Conservation (phyloP, 1,140 invertebrate species). For the Coenobita brevimanus region DNA sequence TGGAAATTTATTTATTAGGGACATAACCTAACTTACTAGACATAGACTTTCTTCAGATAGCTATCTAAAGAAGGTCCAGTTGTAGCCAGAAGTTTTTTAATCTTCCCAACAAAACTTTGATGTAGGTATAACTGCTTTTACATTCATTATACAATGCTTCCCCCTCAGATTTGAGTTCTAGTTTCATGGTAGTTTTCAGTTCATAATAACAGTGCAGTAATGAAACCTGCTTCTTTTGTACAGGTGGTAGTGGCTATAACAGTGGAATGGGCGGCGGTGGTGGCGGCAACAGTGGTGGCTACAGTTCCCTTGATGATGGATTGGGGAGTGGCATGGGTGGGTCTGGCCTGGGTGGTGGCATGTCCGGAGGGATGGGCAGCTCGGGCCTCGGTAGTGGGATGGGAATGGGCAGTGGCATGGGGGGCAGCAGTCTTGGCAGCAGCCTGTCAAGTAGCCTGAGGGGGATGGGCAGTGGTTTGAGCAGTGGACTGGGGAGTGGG, state of each 20-base stretch:
- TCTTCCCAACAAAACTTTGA: no score
- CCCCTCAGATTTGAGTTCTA: no score
- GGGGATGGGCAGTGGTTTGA: constrained; percentile 22
- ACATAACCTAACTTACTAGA: no score
- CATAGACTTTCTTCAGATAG: no score
- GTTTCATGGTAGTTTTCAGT: no score
- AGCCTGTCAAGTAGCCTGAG: constrained; percentile 8
- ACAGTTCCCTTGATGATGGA: background rate
- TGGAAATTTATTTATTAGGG: no score
- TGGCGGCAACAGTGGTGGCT: background rate
- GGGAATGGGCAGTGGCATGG: constrained; percentile 3
- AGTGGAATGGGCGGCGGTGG: constrained; percentile 13
- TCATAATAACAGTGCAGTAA: no score
- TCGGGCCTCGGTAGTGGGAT: no score
- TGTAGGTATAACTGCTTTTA: no score
- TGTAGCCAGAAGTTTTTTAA: no score
- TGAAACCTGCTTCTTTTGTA: background rate
- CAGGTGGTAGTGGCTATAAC: constrained; percentile 45
- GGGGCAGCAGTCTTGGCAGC: constrained; percentile 6
- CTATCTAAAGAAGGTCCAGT: no score
- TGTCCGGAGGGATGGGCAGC: constrained; percentile 14
- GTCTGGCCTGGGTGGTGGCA: constrained; percentile 14
- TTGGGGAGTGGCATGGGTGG: background rate
- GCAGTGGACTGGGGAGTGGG: constrained; percentile 22
- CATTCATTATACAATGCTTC: no score